phyloP scores from a whole-genome alignment of 2,797 vertebrate genomes.

The Geotria australis region DNA sequence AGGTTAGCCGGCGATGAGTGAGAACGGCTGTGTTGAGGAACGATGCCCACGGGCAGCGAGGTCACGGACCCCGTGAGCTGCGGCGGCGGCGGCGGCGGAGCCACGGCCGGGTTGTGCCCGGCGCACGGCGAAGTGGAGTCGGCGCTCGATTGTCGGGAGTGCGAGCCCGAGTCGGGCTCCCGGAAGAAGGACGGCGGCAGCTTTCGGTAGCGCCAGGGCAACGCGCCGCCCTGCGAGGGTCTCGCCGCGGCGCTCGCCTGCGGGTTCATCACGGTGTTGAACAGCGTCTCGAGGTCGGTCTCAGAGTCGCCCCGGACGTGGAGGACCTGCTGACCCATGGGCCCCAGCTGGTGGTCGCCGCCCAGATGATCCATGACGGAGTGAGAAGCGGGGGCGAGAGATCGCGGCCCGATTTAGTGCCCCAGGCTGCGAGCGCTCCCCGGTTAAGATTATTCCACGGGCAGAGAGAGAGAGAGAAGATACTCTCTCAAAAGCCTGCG shows the following conservation, averaged over 20 bases:
- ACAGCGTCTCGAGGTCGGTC: constrained; percentile 43
- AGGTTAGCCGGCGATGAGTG: constrained; percentile 49
- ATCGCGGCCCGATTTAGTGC: too few species aligned
- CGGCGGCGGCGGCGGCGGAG: too few species aligned
- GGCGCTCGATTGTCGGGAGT: constrained; percentile 44
- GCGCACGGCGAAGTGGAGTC: constrained; percentile 11
- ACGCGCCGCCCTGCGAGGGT: constrained; percentile 5
- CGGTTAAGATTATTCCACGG: too few species aligned
- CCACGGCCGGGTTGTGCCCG: too few species aligned
- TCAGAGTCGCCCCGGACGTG: constrained; percentile 14
- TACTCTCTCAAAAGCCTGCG: too few species aligned
- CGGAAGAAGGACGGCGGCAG: constrained; percentile 46
- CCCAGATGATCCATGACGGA: too few species aligned
- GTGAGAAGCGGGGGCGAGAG: too few species aligned
- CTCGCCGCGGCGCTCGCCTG: constrained; percentile 13
- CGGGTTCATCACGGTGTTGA: constrained; percentile 48
- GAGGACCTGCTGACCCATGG: neutral
- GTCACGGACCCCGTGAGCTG: too few species aligned
- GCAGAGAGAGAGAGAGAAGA: too few species aligned
- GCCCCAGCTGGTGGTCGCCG: too few species aligned
- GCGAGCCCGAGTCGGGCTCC: constrained; percentile 42
- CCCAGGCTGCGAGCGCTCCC: too few species aligned
- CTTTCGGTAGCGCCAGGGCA: constrained; percentile 31
- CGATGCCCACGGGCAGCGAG: neutral
- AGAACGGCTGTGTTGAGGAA: constrained; percentile 29